phyloP scores from a whole-genome alignment of 2,113 vertebrate genomes.

The Tyrannus savana region DNA sequence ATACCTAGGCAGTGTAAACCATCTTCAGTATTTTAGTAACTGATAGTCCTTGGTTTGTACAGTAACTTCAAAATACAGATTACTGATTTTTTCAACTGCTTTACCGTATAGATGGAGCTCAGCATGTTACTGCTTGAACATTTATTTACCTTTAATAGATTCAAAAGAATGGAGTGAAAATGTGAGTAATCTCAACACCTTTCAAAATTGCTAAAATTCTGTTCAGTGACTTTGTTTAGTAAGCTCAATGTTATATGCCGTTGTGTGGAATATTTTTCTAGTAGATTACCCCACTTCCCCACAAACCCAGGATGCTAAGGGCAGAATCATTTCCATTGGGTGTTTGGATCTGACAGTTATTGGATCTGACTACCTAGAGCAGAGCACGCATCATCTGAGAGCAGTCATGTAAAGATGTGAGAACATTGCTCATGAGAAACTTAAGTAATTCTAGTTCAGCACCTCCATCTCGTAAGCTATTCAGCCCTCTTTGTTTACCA shows the following conservation, averaged over 20 bases:
- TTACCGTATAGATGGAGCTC: background rate
- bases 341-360: constrained; percentile 1
- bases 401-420: background rate
- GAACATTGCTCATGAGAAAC: background rate
- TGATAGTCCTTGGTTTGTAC: accelerated
- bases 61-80: background rate
- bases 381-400: background rate
- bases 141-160: background rate
- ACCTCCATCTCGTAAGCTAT: background rate
- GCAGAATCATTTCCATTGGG: accelerated
- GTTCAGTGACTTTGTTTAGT: background rate
- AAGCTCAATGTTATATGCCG: background rate
- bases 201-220: background rate
- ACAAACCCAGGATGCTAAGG: background rate
- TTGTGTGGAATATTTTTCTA: background rate
- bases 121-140: background rate
- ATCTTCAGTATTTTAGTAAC: background rate
- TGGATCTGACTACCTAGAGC: background rate
- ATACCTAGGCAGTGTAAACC: background rate
- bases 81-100: background rate
- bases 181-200: background rate
- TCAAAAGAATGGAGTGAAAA: background rate
- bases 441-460: background rate
- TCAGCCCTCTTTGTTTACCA: background rate
- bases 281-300: background rate